Conservation (phyloP, 1,140 invertebrate genomes). For the Luehdorfia chinensis region DNA sequence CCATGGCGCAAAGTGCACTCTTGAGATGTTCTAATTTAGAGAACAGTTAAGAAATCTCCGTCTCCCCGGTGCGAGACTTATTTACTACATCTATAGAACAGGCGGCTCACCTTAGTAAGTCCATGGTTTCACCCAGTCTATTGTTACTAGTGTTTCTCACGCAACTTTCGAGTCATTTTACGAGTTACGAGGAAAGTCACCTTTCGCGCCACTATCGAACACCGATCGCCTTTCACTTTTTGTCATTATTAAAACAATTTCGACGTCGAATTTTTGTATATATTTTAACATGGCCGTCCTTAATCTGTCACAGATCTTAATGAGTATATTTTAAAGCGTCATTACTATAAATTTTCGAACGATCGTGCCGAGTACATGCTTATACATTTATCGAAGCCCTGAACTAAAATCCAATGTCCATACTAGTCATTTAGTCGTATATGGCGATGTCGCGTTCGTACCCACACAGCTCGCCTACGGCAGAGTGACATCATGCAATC, state of each 20-base stretch:
- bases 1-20: slow-evolving; percentile 32
- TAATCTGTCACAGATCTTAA: too few relatives aligned
- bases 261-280: too few relatives aligned
- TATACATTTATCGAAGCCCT: slow-evolving; percentile 30
- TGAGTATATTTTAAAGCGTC: too few relatives aligned
- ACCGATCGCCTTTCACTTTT: slow-evolving; percentile 64
- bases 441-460: slow-evolving; percentile 45
- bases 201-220: slow-evolving; percentile 37
- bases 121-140: slow-evolving; percentile 38
- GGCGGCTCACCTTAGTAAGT: too few relatives aligned
- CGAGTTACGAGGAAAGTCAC: slow-evolving; percentile 58
- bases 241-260: slow-evolving; percentile 40
- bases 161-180: slow-evolving; percentile 56
- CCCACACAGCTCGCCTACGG: slow-evolving; percentile 43
- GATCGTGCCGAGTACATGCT: not conserved
- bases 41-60: slow-evolving; percentile 12
- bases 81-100: too few relatives aligned
- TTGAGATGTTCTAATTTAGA: slow-evolving; percentile 27
- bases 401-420: slow-evolving; percentile 39
- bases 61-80: too few relatives aligned
- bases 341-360: not conserved
- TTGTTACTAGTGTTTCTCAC: slow-evolving; percentile 47
- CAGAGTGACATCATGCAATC: slow-evolving; percentile 60
- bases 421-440: slow-evolving; percentile 64
- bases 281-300: too few relatives aligned